Conservation (phyloP, 2,888 invertebrate genomes). For the Dyspetes luteomarginatus region DNA sequence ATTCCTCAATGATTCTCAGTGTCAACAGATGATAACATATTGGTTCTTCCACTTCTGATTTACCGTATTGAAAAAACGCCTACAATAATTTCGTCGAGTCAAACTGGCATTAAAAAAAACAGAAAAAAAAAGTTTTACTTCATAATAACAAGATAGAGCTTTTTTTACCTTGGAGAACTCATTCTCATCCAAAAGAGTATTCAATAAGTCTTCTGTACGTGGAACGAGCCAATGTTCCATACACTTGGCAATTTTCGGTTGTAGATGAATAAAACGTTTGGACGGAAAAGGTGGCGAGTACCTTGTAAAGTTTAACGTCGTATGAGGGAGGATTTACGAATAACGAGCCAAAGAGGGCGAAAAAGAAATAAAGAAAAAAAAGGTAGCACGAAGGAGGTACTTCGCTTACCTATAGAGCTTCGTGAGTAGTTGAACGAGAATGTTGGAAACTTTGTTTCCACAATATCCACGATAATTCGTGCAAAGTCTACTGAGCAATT, state of each 20-base stretch:
- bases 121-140: neutral
- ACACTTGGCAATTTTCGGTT: conserved; percentile 33
- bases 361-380: conserved; percentile 5
- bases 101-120: neutral
- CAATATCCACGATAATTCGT: conserved; percentile 71
- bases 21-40: conserved; percentile 76
- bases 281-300: conserved; percentile 53
- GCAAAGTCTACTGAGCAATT: conserved; percentile 76
- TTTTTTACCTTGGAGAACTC: conserved; percentile 47
- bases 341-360: neutral
- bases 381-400: conserved; percentile 36
- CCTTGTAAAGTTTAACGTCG: conserved; percentile 41
- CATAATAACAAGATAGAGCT: neutral
- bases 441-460: conserved; percentile 66
- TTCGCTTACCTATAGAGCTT: conserved; percentile 57
- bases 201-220: conserved; percentile 45
- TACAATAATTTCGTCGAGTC: conserved; percentile 58
- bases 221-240: conserved; percentile 43
- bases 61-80: conserved; percentile 74
- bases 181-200: conserved; percentile 33
- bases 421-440: conserved; percentile 70
- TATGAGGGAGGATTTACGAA: neutral
- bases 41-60: conserved; percentile 57
- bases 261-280: conserved; percentile 7
- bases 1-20: conserved; percentile 73